phyloP scores from a whole-genome alignment of 2,113 vertebrate species.

The Elanoides forficatus region DNA sequence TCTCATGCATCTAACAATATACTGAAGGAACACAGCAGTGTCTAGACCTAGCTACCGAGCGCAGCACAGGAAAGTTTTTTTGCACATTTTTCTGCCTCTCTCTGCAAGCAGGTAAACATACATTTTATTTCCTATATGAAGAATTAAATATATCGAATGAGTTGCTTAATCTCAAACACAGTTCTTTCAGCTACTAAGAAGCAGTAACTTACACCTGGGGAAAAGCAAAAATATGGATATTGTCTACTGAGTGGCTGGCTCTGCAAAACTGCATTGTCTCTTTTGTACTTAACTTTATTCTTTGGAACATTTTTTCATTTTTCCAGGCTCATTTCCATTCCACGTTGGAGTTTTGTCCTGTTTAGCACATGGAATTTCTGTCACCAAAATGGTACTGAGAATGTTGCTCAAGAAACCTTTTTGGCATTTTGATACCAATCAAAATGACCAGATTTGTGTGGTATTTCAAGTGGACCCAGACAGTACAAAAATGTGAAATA shows the following conservation, averaged over 20 bases:
- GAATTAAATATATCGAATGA: background rate
- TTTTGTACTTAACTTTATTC: background rate
- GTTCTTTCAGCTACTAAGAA: background rate
- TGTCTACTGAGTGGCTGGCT: background rate
- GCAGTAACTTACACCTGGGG: background rate
- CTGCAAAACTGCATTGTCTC: background rate
- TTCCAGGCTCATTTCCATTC: background rate
- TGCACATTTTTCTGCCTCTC: background rate
- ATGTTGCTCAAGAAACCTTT: background rate
- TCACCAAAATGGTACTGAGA: background rate
- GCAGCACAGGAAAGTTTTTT: background rate
- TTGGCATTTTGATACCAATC: background rate
- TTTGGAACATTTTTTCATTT: background rate
- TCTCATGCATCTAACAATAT: background rate
- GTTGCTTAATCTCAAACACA: background rate
- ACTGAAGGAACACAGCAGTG: background rate
- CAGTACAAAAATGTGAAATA: background rate
- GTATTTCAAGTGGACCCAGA: background rate
- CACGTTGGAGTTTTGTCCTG: background rate
- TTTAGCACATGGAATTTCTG: background rate
- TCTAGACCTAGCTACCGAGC: background rate
- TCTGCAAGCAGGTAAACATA: background rate
- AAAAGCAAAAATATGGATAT: background rate
- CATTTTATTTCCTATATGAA: background rate
- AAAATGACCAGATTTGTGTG: background rate